Evolutionary conservation across 2,888 invertebrate species (phyloP), one percentile per base, ranked within the genome.

Genomic region (Ecliptopera silaceata): DNA sequence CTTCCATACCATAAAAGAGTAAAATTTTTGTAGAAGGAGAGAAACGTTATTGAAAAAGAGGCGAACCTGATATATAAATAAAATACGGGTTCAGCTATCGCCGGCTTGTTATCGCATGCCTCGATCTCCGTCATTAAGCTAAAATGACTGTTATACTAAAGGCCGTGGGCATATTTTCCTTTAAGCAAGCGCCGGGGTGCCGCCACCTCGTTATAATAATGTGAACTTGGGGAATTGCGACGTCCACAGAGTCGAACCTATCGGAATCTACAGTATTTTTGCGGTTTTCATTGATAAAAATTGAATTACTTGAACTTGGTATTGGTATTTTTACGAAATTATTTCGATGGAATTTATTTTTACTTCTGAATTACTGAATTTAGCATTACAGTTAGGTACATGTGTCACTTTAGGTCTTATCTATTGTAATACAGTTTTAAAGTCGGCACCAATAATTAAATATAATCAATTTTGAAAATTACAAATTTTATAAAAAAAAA

Each of bases 71-170:
- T 88, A 86, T 89, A 90, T 90, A 91, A 91, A 90, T 91, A 91
- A 91, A 91, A 90, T 90, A 91, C 90, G 89, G 85, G 89, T 89
- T 89, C 88, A 90, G 88, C 88, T 90, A 91, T 91, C 90, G 90
- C 85, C 87, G 88, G 88, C 90, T 91, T 90, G 91, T 90, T 91
- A 90, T 91, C 90, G 90, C 87, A 90, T 89, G 90, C 89, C 87
- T 86, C 75, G 80, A 89, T 88, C 86, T 82, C 69, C 70, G 84
- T 80, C 84, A 87, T 88, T 90, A 88, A 81, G 75, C 80, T 80
- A 90, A 90, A 90, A 86, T 88, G 53, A 83, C 83, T 83, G 84
- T 85, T 87, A 90, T 88, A 61, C 47, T 85, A 75, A 77, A 67
- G 85, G 82, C 86, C 78, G 86, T 87, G 83, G 84, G 90, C 84